A percentile compares a stretch with the other conserved stretches of the same genome.
phyloP scores from a whole-genome alignment of 2,888 invertebrate species.

The Ephialtes manifestator region DNA sequence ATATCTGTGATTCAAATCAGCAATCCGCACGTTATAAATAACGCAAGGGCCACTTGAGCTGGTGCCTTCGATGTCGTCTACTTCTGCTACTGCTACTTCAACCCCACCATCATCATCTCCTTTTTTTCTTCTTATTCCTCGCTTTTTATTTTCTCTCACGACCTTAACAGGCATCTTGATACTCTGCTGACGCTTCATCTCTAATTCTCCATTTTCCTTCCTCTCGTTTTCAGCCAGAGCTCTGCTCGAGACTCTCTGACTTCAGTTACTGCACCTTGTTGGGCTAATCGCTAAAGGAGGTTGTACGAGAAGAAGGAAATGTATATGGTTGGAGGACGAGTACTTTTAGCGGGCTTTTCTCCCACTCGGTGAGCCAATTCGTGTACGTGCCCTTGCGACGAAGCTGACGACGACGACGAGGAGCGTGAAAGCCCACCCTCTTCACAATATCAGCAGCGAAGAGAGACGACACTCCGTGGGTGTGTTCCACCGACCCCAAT shows the following conservation, averaged over 20 bases:
- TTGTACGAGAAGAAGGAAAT: conserved; percentile 11
- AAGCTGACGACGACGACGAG: background rate
- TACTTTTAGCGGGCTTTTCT: conserved; percentile 16
- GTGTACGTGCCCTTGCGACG: conserved; percentile 21
- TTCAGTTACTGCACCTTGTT: conserved; percentile 24
- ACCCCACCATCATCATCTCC: conserved; percentile 1
- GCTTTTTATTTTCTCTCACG: conserved; percentile 17
- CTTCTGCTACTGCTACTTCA: conserved; percentile 13
- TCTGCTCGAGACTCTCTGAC: conserved; percentile 21
- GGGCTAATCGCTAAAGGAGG: conserved; percentile 50
- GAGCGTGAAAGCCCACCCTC: background rate
- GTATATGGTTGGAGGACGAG: conserved; percentile 5
- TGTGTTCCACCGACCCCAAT: conserved; percentile 66
- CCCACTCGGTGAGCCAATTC: conserved; percentile 12
- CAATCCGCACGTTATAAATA: conserved; percentile 62
- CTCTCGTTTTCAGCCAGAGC: conserved; percentile 7
- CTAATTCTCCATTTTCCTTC: conserved; percentile 29
- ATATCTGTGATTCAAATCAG: conserved; percentile 69
- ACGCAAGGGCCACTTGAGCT: conserved; percentile 55
- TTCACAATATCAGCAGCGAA: background rate
- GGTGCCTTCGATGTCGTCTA: conserved; percentile 29
- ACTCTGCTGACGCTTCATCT: conserved; percentile 45
- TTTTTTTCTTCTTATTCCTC: conserved; percentile 11
- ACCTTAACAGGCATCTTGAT: conserved; percentile 18
- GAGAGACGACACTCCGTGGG: conserved; percentile 24